These are phyloP conservation scores for Elephas maximus DNA, from an alignment of 2,113 vertebrate genomes.

Conservation along the genomic window DNA sequence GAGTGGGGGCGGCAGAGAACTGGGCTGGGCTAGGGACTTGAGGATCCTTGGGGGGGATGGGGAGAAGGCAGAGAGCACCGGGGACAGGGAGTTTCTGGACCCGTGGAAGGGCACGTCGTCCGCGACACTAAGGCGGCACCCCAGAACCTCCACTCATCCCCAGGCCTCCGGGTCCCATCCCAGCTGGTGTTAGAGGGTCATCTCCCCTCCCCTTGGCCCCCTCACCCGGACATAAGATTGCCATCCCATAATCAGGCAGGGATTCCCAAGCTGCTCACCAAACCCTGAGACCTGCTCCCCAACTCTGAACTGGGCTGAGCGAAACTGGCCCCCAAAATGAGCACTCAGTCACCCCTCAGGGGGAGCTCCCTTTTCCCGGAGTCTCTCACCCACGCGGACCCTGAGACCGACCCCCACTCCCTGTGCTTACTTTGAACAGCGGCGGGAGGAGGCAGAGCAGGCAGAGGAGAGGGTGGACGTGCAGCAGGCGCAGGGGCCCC, in stretches of 20 bases:
- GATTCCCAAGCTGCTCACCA: background rate
- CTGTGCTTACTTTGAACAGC: constrained; percentile 72
- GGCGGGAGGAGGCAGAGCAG: constrained; percentile 48
- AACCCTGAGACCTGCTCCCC: background rate
- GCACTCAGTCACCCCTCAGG: background rate
- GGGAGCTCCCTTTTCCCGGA: rapidly evolving
- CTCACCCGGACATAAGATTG: background rate
- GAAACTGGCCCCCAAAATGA: no score
- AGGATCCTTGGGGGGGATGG: background rate
- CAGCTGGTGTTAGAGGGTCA: no score
- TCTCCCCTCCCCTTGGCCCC: background rate
- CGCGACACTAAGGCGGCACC: background rate
- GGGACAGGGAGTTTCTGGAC: background rate
- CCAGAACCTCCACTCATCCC: background rate
- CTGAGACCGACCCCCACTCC: no score
- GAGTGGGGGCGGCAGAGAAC: background rate
- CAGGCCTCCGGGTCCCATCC: background rate
- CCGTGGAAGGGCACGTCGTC: background rate
- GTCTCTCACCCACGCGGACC: background rate
- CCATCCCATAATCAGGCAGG: background rate
- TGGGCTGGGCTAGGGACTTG: background rate
- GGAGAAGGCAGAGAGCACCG: background rate
- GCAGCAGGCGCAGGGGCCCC: background rate
- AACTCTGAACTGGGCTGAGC: background rate
- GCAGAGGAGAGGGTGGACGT: background rate